phyloP scores from a whole-genome alignment of 2,888 invertebrate species.

The Acheta domesticus region DNA sequence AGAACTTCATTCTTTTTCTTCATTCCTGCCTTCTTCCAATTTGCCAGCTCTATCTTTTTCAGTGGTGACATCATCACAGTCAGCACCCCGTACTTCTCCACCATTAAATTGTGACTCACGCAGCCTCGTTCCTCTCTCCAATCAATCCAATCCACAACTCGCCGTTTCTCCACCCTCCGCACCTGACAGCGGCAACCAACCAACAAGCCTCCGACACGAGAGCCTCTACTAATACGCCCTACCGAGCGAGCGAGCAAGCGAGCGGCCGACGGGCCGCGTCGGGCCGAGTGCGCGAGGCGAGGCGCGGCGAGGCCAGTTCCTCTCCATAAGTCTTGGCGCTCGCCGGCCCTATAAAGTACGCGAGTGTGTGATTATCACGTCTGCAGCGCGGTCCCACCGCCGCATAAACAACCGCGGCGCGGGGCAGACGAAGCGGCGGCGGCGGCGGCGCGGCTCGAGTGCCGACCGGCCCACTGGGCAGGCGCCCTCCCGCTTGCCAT shows the following conservation, averaged over 20 bases:
- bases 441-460: not conserved
- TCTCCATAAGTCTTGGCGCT: constrained; percentile 18
- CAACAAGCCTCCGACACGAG: not conserved
- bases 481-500: too few species aligned
- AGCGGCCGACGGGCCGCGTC: too few species aligned
- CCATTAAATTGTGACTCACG: too few species aligned
- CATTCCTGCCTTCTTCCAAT: too few species aligned
- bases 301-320: not conserved
- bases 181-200: not conserved
- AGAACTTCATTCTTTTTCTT: too few species aligned
- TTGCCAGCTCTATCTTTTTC: too few species aligned
- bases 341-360: constrained; percentile 18
- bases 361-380: constrained; percentile 9
- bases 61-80: too few species aligned
- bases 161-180: not conserved
- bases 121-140: too few species aligned
- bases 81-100: too few species aligned
- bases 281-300: too few species aligned
- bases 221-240: not conserved
- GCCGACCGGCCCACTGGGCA: not conserved
- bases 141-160: not conserved
- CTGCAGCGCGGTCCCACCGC: not conserved
- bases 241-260: not conserved
- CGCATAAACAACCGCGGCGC: not conserved
- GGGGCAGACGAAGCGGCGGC: not conserved